Conservation (phyloP, 2,113 vertebrate species). For the Larimichthys polyactis region DNA sequence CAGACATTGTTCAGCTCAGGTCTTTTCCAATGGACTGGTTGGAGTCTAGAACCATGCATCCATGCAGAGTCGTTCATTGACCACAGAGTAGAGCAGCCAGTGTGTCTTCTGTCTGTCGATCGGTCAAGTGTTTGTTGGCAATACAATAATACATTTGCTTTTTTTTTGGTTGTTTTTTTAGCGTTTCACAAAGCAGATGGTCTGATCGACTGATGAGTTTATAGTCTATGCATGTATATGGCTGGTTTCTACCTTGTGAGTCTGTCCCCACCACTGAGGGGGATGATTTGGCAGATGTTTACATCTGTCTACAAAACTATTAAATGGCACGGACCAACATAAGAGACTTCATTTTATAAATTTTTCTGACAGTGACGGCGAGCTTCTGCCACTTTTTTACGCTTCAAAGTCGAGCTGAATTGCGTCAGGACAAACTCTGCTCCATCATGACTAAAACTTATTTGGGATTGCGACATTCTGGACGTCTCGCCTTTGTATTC, state of each 20-base stretch:
- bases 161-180: background rate
- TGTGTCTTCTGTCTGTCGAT: background rate
- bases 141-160: background rate
- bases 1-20: background rate
- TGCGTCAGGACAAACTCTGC: background rate
- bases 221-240: too few species aligned
- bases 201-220: background rate
- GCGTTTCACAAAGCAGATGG: background rate
- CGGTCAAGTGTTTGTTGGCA: background rate
- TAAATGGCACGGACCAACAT: background rate
- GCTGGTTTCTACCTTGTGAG: too few species aligned
- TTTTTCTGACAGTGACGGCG: background rate
- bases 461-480: background rate
- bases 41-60: background rate
- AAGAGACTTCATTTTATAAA: background rate
- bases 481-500: too few species aligned
- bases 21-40: background rate
- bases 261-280: too few species aligned
- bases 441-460: background rate
- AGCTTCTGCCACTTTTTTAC: background rate
- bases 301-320: too few species aligned
- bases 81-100: background rate
- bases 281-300: too few species aligned
- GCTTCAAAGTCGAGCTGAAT: background rate
- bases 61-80: background rate